Evolutionary conservation across 2,888 invertebrate genomes (phyloP).

Genomic region (Ophion obscuratus): DNA sequence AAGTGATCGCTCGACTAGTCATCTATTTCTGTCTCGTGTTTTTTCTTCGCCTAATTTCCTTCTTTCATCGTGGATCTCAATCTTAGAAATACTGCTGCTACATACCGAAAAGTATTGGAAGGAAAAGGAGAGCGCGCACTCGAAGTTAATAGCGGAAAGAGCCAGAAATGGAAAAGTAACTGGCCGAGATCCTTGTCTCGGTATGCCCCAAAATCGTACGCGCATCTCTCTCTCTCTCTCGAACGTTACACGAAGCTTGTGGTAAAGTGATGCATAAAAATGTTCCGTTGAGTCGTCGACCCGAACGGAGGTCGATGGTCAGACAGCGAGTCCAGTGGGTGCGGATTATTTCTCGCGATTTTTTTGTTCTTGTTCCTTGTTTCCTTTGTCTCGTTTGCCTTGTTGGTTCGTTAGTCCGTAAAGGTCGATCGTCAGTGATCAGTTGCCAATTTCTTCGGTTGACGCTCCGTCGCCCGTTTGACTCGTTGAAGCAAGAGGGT

Average conservation of each 20-base stretch:
- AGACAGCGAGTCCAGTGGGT: slow-evolving; percentile 1
- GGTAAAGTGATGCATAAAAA: slow-evolving; percentile 20
- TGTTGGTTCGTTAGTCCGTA: slow-evolving; percentile 28
- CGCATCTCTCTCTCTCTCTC: slow-evolving; percentile 16
- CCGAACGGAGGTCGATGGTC: slow-evolving; percentile 17
- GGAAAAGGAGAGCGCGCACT: slow-evolving; percentile 8
- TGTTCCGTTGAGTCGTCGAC: slow-evolving; percentile 18
- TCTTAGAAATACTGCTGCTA: slow-evolving; percentile 59
- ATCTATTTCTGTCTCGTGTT: not conserved
- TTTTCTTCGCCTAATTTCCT: slow-evolving; percentile 14
- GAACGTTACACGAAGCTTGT: slow-evolving; percentile 22
- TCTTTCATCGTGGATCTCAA: slow-evolving; percentile 38
- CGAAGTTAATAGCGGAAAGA: not conserved
- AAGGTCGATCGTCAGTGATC: slow-evolving; percentile 79
- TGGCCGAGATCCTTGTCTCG: not conserved
- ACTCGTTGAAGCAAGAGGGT: slow-evolving; percentile 87
- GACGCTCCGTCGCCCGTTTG: slow-evolving; percentile 83
- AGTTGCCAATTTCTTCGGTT: slow-evolving; percentile 80
- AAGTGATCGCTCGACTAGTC: slow-evolving; percentile 6
- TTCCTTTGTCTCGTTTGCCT: slow-evolving; percentile 1
- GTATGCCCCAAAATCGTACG: slow-evolving; percentile 5
- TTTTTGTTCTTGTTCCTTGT: not conserved
- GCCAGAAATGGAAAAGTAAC: slow-evolving; percentile 6
- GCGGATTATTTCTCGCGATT: slow-evolving; percentile 21
- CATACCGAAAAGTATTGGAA: slow-evolving; percentile 40